Evolutionary conservation across 2,888 invertebrate species (phyloP), one percentile per base, ranked within the genome.

Genomic region (Gandaritis pyraliata): DNA sequence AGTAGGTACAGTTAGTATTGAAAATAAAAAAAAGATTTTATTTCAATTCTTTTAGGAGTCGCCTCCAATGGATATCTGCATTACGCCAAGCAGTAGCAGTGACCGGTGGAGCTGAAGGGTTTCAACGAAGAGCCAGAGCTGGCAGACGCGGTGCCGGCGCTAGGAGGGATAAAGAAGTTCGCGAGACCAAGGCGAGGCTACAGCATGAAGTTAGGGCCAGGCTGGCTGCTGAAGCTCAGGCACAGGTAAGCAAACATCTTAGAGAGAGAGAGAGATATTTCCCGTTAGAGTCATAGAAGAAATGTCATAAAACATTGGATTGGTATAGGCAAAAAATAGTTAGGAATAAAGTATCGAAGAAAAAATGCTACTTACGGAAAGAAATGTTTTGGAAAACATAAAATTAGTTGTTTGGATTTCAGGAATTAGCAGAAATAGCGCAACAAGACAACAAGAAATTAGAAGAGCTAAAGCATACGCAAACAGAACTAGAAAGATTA

Each of bases 1-100:
- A 23, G 23, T 23, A 23, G 5, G 6, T 23, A 23, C 23, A n/a
- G n/a, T n/a, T n/a, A n/a, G n/a, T n/a, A n/a, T n/a, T n/a, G n/a
- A n/a, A n/a, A n/a, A n/a, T n/a, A n/a, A n/a, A n/a, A n/a, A n/a
- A n/a, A n/a, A n/a, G n/a, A n/a, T n/a, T n/a, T n/a, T n/a, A n/a
- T n/a, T n/a, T n/a, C n/a, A n/a, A 1, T 12, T 3, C 5, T 55
- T 29, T 2, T 70, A 94, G 94, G 90, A 95, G 95, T 71, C 93
- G 96, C 51, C 88, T 96, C 33, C 96, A 96, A 84, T 96, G 96
- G 96, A 89, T 96, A 65, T 94, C 96, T n/a, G 94, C 95, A 0
- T 78, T 96, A 6, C 95, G 95, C 58, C 93, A 94, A 65, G 96
- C 96, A 2, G 94, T 96, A 11, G 94, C 95, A 18, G 94, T 96